Base-by-base conservation (phyloP, 2,113 vertebrate genomes). In the Diphyllodes magnificus region DNA sequence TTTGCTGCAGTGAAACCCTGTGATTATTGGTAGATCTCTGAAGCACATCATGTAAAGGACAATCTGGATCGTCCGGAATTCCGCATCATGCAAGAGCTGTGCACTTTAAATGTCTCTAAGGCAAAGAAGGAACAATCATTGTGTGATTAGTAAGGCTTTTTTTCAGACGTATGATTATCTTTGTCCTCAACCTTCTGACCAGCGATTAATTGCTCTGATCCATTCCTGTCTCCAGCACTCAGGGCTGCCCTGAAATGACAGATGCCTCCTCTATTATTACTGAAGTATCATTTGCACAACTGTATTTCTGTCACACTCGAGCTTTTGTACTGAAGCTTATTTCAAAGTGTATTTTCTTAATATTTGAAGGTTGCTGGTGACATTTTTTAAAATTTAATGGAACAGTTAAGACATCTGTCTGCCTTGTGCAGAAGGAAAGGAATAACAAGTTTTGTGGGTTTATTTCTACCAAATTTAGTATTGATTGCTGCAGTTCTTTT, bases 1-100 rank as follows among this genome's bases (percentile, higher is more conserved):
- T 65, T 66, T 86, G 64, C 59, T 95, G 28, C 90, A 49, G 7
- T 59, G 90, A 95, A 97, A 94, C 69, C 70, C 51, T 95, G 4
- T 91, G 68, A 94, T 96, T 96, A 95, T 92, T 95, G 82, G 83
- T 84, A 86, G 31, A 76, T 89, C 79, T 68, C 13, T 49, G 59
- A 90, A 94, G 39, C 35, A 66, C 49, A 61, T 90, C 31, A 84
- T 80, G 57, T 75, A 92, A 96, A 93, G 78, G 64, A 47, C 79
- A 71, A 86, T 63, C 79, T 64, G 19, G 51, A 73, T 25, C 82
- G 51, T 65, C 53, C 42, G 86, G 60, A 88, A 91, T 83, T 70
- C 64, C 60, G 44, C 16, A 42, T 47, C 30, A 44, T 53, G 45
- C 8, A 50, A 70, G 44, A 77, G 45, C 57, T 65, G 7, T 11